These are phyloP conservation scores for Battus philenor DNA, from an alignment of 1,140 invertebrate species.

Conservation along the genomic window DNA sequence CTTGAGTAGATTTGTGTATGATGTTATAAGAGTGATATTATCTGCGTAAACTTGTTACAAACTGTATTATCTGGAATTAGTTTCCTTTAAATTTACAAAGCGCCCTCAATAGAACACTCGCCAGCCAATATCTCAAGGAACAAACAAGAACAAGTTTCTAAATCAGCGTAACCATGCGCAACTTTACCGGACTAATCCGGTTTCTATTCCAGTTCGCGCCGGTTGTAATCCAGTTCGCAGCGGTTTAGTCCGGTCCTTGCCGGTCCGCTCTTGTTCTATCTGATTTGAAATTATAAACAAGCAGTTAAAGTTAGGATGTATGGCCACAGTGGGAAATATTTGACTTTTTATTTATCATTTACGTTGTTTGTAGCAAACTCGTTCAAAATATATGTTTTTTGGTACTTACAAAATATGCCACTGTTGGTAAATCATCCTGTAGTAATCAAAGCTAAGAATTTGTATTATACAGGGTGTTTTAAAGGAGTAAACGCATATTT, in stretches of 20 bases:
- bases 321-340: slow-evolving; percentile 11
- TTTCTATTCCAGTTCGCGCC: slow-evolving; percentile 48
- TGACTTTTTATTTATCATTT: background rate
- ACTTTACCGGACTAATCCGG: slow-evolving; percentile 61
- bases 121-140: slow-evolving; percentile 49
- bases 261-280: slow-evolving; percentile 35
- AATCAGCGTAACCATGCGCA: slow-evolving; percentile 66
- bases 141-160: slow-evolving; percentile 65
- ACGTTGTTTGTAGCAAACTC: too few relatives aligned
- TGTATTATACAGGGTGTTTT: too few relatives aligned
- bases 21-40: background rate
- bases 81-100: slow-evolving; percentile 28
- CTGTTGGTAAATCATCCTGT: too few relatives aligned
- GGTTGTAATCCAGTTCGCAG: slow-evolving; percentile 53
- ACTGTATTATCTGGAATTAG: slow-evolving; percentile 27
- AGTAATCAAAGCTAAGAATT: too few relatives aligned
- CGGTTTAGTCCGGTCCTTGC: slow-evolving; percentile 34
- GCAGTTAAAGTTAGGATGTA: slow-evolving; percentile 26
- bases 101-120: slow-evolving; percentile 27
- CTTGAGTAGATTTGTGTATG: background rate
- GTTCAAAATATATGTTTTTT: too few relatives aligned
- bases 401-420: too few relatives aligned
- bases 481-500: too few relatives aligned
- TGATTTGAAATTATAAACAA: slow-evolving; percentile 61
- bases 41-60: background rate